Percentiles rank a stretch among this genome's conserved stretches.
phyloP scores from a whole-genome alignment of 2,797 vertebrate species.

The Enteromius radiatus region DNA sequence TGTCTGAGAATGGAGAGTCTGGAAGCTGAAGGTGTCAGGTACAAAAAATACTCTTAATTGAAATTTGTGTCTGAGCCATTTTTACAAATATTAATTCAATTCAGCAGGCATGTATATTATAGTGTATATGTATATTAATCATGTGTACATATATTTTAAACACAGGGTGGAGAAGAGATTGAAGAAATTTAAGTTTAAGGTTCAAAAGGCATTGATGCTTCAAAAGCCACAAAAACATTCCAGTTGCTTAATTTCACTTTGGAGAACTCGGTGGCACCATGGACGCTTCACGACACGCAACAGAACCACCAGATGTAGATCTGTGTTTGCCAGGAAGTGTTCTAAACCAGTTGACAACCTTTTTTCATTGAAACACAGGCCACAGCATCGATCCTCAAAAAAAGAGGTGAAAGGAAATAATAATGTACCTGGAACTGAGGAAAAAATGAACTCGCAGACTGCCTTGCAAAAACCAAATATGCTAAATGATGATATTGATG shows the following conservation, averaged over 20 bases:
- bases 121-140: constrained; percentile 4
- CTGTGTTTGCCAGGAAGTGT: not conserved
- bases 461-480: not conserved
- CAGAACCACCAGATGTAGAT: constrained; percentile 19
- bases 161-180: constrained; percentile 71
- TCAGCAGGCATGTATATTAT: not conserved
- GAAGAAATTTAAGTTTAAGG: constrained; percentile 62
- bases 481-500: constrained; percentile 73
- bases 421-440: not conserved
- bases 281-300: constrained; percentile 48
- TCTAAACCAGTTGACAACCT: constrained; percentile 21
- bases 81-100: not conserved
- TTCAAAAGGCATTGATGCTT: constrained; percentile 57
- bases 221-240: constrained; percentile 42
- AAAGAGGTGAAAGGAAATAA: not conserved
- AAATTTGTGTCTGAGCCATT: not conserved
- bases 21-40: constrained; percentile 74
- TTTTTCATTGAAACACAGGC: not conserved
- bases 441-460: not conserved
- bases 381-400: not conserved
- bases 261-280: constrained; percentile 16
- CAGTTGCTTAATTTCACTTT: not conserved
- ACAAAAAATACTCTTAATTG: not conserved
- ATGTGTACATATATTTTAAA: not conserved
- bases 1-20: constrained; percentile 69